Evolutionary conservation across 2,888 invertebrate genomes (phyloP).

Genomic region (Candidula unifasciata): DNA sequence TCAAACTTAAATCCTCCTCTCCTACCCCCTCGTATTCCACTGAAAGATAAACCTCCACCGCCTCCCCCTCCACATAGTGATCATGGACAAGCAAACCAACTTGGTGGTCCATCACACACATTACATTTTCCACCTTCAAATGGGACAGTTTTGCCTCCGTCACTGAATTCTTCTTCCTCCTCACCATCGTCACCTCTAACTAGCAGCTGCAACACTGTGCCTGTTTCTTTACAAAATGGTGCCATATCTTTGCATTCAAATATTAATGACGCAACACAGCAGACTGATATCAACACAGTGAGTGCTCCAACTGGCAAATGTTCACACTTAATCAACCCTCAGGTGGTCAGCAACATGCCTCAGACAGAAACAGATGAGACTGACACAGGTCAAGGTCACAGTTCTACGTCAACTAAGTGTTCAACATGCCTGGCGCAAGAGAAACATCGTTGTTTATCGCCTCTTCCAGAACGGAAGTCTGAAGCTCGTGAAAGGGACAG

Average conservation of each 20-base stretch:
- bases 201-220: not conserved
- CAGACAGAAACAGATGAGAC: constrained; percentile 60
- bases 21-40: constrained; percentile 68
- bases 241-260: constrained; percentile 23
- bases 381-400: constrained; percentile 45
- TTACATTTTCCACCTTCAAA: constrained; percentile 32
- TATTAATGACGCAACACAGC: constrained; percentile 54
- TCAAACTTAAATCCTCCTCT: constrained; percentile 60
- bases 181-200: constrained; percentile 35
- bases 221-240: not conserved
- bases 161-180: constrained; percentile 43
- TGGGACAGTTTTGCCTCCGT: constrained; percentile 3
- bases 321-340: constrained; percentile 4
- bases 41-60: constrained; percentile 56
- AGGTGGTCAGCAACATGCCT: constrained; percentile 2
- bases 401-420: constrained; percentile 57
- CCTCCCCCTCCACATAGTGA: constrained; percentile 50
- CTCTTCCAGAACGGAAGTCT: constrained; percentile 93
- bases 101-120: constrained; percentile 2
- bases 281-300: not conserved
- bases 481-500: constrained; percentile 88
- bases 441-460: constrained; percentile 82
- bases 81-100: constrained; percentile 40
- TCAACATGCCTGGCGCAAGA: constrained; percentile 55
- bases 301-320: constrained; percentile 6